Conservation (phyloP, 2,113 vertebrate species). For the Antechinus stuartii region DNA sequence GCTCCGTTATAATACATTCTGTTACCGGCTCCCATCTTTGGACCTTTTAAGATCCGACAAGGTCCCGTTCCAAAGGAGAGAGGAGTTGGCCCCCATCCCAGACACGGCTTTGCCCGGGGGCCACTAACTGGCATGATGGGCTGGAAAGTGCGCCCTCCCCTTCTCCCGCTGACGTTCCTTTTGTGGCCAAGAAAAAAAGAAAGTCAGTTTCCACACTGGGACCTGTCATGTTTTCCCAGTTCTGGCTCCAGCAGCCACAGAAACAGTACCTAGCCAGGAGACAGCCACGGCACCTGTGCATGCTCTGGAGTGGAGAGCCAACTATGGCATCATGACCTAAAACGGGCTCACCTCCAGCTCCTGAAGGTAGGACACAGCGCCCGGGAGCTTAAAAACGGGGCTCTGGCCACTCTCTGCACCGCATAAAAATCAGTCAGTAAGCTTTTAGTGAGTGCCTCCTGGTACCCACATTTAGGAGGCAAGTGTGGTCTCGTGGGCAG, state of each 20-base stretch:
- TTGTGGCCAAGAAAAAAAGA: neutral
- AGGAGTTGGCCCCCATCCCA: neutral
- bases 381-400: fast-evolving
- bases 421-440: neutral
- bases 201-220: neutral
- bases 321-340: too few relatives aligned
- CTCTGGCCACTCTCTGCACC: neutral
- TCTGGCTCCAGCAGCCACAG: neutral
- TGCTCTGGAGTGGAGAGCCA: neutral
- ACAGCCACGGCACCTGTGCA: neutral
- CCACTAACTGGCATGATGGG: neutral
- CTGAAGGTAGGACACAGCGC: too few relatives aligned
- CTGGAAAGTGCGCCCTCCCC: neutral
- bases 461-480: too few relatives aligned
- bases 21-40: neutral
- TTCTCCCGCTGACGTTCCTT: neutral
- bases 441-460: neutral
- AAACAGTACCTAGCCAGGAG: neutral
- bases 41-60: neutral
- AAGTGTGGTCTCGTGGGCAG: too few relatives aligned
- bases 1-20: neutral
- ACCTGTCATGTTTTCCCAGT: neutral
- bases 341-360: neutral
- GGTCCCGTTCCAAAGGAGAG: neutral
- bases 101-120: neutral